Evolutionary conservation across 2,888 invertebrate genomes (phyloP), one percentile per base, ranked within the genome.

Genomic region (Hesperia comma): DNA sequence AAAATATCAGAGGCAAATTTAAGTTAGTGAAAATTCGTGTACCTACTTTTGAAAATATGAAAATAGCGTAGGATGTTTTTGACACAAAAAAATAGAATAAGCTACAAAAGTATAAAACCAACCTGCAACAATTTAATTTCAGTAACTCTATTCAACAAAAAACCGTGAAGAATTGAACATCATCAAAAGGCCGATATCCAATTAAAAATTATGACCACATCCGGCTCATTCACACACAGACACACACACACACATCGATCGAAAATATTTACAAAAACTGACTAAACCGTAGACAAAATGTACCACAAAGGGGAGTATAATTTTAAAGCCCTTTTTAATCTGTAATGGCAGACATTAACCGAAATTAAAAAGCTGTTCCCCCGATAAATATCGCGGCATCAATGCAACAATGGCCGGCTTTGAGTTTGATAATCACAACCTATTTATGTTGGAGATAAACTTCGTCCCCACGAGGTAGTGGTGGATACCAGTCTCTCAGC

Each of bases 341-440:
- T 72, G 58, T 68, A 69, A 69, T 69, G 69, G 71, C 71, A 62
- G 67, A 72, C 72, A 74, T 77, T 76, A 76, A 72, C 71, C 67
- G 70, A 74, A 72, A 73, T 80, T 79, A 74, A 78, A 79, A 79
- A 75, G 74, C 75, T 73, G 75, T 74, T 77, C 79, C 81, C 78
- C 74, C 62, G 68, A 66, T 70, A 70, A 69, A 74, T 71, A 73
- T 67, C 67, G 73, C 64, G 67, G 74, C 74, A 74, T 74, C 74
- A 77, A 74, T 68, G 69, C 70, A 72, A 76, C 75, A 76, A 75
- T 77, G 71, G 75, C 73, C 70, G 68, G 68, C 61, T 71, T 72
- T 58, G 37, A 51, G 63, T 57, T 57, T 67, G 46, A 67, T 67
- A 60, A 54, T 66, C 66, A 37, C 58, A 41, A 60, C 60, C 60